Evolutionary conservation across 2,113 vertebrate genomes (phyloP), one percentile per base, ranked within the genome.

Genomic region (Todiramphus saurophagus): DNA sequence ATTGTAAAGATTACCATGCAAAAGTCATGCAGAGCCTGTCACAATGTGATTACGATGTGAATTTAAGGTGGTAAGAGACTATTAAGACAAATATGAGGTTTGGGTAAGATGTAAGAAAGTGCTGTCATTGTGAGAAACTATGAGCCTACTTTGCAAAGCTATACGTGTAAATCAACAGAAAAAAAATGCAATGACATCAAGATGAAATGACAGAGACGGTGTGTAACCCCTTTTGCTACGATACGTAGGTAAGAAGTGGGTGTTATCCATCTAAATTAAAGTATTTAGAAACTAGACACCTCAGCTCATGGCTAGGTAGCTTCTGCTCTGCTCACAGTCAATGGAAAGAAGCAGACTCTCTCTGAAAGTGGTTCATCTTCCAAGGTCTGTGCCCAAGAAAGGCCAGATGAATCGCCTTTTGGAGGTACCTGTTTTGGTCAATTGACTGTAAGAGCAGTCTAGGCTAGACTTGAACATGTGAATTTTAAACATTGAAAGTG

Each of bases 1-100:
- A 84, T 87, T 60, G 56, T 33, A 89, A 94, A 94, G 90, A 95
- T 91, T 87, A 91, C 79, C 89, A 44, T 10, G 51, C 68, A 67
- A 91, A 95, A 96, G 82, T 83, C 46, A 76, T 3, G 46, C 76
- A 83, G 80, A 84, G 37, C 67, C 62, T 24, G 14, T 66, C 69
- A 72, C 30, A 51, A 27, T 8, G 16, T n/a, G 79, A 84, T 92
- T 84, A 53, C 63, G 46, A 63, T n/a, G 53, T 73, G 80, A 90
- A 81, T 87, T 84, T 87, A 83, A 93, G 74, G 50, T 18, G 37
- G 60, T 51, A 62, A 67, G 80, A 90, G 72, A 89, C 83, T 84
- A 91, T 90, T 90, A 78, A 94, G 62, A 69, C 79, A 90, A 90
- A 80, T 46, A 64, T 0, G 12, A 90, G 31, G n/a, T 72, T 84